Evolutionary conservation across 2,888 invertebrate genomes (phyloP).

Genomic region (Caenorhabditis panamensis): DNA sequence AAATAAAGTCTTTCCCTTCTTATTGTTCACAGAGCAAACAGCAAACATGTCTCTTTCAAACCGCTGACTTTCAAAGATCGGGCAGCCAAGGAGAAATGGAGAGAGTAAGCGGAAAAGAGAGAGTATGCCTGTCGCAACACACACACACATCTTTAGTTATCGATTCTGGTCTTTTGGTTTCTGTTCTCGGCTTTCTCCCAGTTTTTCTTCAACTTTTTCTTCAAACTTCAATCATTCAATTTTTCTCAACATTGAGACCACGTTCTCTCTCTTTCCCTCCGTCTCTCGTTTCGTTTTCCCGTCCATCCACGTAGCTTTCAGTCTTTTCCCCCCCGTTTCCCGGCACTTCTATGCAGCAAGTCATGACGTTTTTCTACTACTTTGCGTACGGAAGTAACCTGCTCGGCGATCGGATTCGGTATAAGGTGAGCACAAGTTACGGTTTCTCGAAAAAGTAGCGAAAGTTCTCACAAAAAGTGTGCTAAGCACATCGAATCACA

Average conservation of each 20-base stretch:
- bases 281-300: conserved; percentile 19
- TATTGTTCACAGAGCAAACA: conserved; percentile 19
- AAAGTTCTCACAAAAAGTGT: too few species aligned
- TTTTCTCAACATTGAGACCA: background rate
- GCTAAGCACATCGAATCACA: too few species aligned
- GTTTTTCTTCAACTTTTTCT: conserved; percentile 8
- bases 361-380: conserved; percentile 75
- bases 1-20: conserved; percentile 41
- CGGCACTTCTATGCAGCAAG: conserved; percentile 36
- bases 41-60: background rate
- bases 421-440: conserved; percentile 52
- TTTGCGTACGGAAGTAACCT: conserved; percentile 79
- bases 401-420: conserved; percentile 74
- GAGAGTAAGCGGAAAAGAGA: conserved; percentile 13
- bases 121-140: conserved; percentile 13
- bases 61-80: conserved; percentile 45
- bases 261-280: background rate
- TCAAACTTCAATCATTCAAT: background rate
- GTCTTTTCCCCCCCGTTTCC: conserved; percentile 5
- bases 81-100: background rate
- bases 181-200: background rate
- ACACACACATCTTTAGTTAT: conserved; percentile 28
- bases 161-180: conserved; percentile 30
- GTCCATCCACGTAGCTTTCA: conserved; percentile 30
- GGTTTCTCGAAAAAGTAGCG: background rate